Percentiles rank a stretch among this genome's conserved stretches.
phyloP scores from a whole-genome alignment of 2,888 invertebrate genomes.

The Pharmacophagus antenor region DNA sequence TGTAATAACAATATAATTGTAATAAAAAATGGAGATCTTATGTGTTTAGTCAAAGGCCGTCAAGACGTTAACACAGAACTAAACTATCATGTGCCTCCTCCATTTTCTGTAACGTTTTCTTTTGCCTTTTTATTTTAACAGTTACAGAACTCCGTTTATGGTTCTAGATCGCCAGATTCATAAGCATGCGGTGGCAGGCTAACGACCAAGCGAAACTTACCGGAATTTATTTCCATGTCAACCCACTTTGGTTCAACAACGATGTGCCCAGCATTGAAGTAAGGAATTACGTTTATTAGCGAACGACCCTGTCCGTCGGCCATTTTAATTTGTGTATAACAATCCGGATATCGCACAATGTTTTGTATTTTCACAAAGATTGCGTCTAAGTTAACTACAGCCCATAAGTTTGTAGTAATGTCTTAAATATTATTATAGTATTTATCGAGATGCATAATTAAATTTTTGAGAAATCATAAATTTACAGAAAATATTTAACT shows the following conservation, averaged over 20 bases:
- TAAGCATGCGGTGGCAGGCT: slow-evolving; percentile 59
- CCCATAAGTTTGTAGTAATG: not conserved
- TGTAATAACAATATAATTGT: too few relatives aligned
- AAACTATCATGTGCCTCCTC: too few relatives aligned
- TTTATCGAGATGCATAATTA: not conserved
- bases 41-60: too few relatives aligned
- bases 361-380: not conserved
- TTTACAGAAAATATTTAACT: too few relatives aligned
- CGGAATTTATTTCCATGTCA: slow-evolving; percentile 47
- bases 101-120: too few relatives aligned
- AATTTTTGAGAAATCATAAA: too few relatives aligned
- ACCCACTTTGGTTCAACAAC: slow-evolving; percentile 67
- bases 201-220: slow-evolving; percentile 40
- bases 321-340: not conserved
- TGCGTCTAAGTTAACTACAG: not conserved
- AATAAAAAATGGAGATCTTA: too few relatives aligned
- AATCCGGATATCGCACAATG: not conserved
- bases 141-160: slow-evolving; percentile 64
- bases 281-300: slow-evolving; percentile 58
- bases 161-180: slow-evolving; percentile 61
- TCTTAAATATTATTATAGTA: not conserved
- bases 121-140: slow-evolving; percentile 35
- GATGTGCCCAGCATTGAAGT: slow-evolving; percentile 69
- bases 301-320: not conserved
- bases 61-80: too few relatives aligned